phyloP scores from a whole-genome alignment of 2,797 vertebrate species.

The Rhinella marina region DNA sequence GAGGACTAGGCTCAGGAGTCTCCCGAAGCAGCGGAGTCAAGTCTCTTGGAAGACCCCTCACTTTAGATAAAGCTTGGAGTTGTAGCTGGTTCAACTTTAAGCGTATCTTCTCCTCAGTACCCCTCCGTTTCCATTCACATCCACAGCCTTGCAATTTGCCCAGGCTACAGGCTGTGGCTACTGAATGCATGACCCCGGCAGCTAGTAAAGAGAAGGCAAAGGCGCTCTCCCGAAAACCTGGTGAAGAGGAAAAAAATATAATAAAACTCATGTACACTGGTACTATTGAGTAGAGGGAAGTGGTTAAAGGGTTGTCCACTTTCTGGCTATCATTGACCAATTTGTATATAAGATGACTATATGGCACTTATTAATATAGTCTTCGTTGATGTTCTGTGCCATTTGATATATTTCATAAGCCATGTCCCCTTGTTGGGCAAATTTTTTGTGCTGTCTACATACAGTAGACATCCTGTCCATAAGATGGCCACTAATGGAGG shows the following conservation, averaged over 20 bases:
- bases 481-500: too few relatives aligned
- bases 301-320: not conserved
- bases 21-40: conserved; percentile 77
- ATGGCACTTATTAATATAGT: too few relatives aligned
- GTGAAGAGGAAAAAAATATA: not conserved
- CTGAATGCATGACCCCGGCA: conserved; percentile 91
- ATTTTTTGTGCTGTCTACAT: too few relatives aligned
- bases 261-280: not conserved
- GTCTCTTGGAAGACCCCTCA: conserved; percentile 75
- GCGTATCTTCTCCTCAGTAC: conserved; percentile 86
- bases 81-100: conserved; percentile 89
- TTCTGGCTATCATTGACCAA: too few relatives aligned
- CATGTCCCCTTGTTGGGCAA: too few relatives aligned
- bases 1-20: conserved; percentile 76
- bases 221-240: conserved; percentile 89
- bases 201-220: conserved; percentile 90
- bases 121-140: conserved; percentile 84
- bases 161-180: conserved; percentile 91
- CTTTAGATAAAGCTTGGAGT: conserved; percentile 84
- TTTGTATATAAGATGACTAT: too few relatives aligned
- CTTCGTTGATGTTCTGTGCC: too few relatives aligned
- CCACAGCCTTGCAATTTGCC: conserved; percentile 89
- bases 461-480: too few relatives aligned
- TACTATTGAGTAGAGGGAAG: not conserved
- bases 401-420: too few relatives aligned